phyloP scores from a whole-genome alignment of 2,113 vertebrate genomes.

The Plestiodon gilberti region DNA sequence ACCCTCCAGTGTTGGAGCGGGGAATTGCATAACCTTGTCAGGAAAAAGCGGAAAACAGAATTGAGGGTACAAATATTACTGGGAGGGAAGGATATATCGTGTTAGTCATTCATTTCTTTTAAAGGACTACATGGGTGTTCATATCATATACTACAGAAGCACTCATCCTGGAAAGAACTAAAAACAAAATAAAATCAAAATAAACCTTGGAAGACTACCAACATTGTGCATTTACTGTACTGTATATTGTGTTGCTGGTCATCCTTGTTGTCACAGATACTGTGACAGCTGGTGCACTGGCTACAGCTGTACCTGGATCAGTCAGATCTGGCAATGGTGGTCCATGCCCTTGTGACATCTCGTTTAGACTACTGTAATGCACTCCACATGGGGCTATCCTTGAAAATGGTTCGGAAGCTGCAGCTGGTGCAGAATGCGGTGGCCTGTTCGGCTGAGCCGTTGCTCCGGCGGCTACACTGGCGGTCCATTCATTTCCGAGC shows the following conservation, averaged over 20 bases:
- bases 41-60: not conserved
- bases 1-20: not conserved
- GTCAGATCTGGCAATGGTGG: no score
- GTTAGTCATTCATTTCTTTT: not conserved
- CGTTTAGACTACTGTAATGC: no score
- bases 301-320: no score
- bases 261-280: not conserved
- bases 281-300: no score
- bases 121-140: not conserved
- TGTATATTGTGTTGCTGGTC: not conserved
- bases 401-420: no score
- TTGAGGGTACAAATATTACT: not conserved
- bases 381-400: no score
- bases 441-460: no score
- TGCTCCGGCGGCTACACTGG: no score
- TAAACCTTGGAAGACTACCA: not conserved
- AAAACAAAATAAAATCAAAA: not conserved
- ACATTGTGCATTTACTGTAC: not conserved
- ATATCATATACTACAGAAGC: not conserved
- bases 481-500: no score
- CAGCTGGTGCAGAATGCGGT: no score
- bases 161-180: not conserved
- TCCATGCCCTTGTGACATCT: no score
- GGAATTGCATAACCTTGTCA: not conserved
- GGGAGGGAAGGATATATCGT: not conserved